phyloP scores from a whole-genome alignment of 2,113 vertebrate species.

The Oryzias javanicus region DNA sequence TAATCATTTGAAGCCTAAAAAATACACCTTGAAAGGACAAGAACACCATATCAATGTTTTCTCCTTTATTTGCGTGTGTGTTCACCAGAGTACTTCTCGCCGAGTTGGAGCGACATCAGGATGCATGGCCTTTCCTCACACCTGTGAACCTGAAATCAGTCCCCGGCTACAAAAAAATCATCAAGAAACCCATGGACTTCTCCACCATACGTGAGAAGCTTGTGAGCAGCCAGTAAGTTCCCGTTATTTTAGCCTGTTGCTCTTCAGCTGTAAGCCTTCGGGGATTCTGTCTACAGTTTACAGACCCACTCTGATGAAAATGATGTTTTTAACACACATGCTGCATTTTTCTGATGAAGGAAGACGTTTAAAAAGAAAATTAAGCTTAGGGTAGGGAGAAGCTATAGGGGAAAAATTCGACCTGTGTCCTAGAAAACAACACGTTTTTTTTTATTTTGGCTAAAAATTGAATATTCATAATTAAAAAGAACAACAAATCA shows the following conservation, averaged over 20 bases:
- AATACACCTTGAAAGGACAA: neutral
- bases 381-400: too few relatives aligned
- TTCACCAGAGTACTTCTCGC: constrained; percentile 87
- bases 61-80: constrained; percentile 28
- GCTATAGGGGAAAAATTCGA: too few relatives aligned
- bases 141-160: constrained; percentile 98
- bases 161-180: constrained; percentile 97
- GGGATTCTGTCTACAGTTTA: too few relatives aligned
- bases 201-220: constrained; percentile 98
- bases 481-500: too few relatives aligned
- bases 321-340: too few relatives aligned
- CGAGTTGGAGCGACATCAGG: constrained; percentile 95
- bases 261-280: neutral
- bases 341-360: too few relatives aligned
- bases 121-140: constrained; percentile 97
- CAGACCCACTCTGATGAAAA: too few relatives aligned
- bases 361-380: too few relatives aligned
- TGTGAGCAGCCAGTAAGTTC: constrained; percentile 95
- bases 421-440: too few relatives aligned
- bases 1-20: too few relatives aligned
- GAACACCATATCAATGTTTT: neutral
- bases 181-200: constrained; percentile 99
- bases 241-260: constrained; percentile 7
- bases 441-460: too few relatives aligned
- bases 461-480: too few relatives aligned